These are phyloP conservation scores for Burhinus oedicnemus DNA, from an alignment of 2,113 vertebrate species.

Conservation along the genomic window DNA sequence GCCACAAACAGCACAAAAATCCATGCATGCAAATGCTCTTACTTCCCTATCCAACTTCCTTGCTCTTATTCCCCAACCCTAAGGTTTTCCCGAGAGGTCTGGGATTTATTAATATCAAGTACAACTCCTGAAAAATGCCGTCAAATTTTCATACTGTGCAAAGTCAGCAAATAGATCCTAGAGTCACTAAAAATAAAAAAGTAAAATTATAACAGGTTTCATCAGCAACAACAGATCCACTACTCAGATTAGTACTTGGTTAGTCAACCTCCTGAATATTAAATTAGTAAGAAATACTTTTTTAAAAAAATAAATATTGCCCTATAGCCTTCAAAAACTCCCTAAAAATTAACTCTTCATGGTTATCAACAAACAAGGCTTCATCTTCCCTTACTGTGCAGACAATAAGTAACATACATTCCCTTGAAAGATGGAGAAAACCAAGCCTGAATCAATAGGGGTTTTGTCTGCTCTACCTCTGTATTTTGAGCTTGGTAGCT, in stretches of 20 bases:
- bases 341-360: not conserved
- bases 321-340: not conserved
- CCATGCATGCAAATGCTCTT: not conserved
- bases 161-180: not conserved
- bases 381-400: not conserved
- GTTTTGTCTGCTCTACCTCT: not conserved
- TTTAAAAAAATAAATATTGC: not conserved
- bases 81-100: not conserved
- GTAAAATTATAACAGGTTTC: not conserved
- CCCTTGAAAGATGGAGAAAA: not conserved
- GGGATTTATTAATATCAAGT: not conserved
- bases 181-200: not conserved
- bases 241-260: not conserved
- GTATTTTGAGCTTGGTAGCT: not conserved
- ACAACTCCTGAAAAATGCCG: not conserved
- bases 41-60: not conserved
- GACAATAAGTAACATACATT: not conserved
- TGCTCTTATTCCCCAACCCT: not conserved
- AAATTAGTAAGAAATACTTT: not conserved
- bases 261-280: rapidly evolving
- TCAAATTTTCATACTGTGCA: not conserved
- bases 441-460: not conserved
- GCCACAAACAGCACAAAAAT: not conserved
- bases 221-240: not conserved
- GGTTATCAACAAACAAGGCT: not conserved